Evolutionary conservation across 2,888 invertebrate genomes (phyloP).

Genomic region (Beris chalybata): DNA sequence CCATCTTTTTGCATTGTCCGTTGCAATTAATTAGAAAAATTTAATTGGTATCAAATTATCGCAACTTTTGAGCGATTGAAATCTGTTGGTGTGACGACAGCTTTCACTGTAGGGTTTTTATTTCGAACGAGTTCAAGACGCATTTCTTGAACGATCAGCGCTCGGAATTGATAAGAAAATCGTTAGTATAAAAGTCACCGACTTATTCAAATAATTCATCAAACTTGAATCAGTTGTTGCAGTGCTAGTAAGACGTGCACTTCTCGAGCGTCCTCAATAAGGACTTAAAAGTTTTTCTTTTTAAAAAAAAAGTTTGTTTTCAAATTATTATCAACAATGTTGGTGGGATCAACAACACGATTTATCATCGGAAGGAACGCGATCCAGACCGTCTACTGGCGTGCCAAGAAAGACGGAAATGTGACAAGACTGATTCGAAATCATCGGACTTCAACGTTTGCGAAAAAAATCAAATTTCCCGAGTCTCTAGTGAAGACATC

Average conservation of each 20-base stretch:
- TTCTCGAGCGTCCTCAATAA: no score
- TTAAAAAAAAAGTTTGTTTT: no score
- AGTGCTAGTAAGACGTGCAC: constrained; percentile 13
- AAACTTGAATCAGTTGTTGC: constrained; percentile 18
- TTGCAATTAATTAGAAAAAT: no score
- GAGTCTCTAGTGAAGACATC: no score
- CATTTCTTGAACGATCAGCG: constrained; percentile 7
- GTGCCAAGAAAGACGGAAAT: constrained; percentile 58
- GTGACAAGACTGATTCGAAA: constrained; percentile 61
- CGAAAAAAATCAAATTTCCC: constrained; percentile 56
- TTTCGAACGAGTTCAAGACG: constrained; percentile 1
- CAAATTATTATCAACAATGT: constrained; percentile 43
- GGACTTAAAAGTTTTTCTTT: no score
- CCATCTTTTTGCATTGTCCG: no score
- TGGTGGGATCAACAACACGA: constrained; percentile 71
- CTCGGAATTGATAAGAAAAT: constrained; percentile 16
- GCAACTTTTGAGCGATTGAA: no score
- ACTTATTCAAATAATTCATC: neutral
- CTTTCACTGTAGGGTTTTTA: no score
- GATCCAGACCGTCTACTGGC: constrained; percentile 77
- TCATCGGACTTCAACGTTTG: constrained; percentile 63
- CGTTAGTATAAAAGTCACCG: constrained; percentile 16
- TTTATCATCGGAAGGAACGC: constrained; percentile 74
- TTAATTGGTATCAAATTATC: no score
- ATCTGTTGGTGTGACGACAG: no score